These are phyloP conservation scores for Cryptocephalus moraei DNA, from an alignment of 2,888 invertebrate genomes.

Conservation along the genomic window DNA sequence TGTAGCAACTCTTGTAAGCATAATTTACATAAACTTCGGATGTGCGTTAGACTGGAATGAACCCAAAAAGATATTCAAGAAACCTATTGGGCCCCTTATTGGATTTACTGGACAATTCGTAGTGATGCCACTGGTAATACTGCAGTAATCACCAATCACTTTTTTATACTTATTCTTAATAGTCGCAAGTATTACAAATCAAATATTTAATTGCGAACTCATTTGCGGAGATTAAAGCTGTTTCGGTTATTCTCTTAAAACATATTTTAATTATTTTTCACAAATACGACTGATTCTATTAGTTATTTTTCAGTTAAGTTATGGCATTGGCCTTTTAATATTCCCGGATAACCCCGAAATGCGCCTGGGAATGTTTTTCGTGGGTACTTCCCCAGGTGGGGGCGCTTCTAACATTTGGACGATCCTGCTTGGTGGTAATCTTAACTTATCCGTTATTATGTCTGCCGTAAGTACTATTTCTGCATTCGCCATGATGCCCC, in stretches of 20 bases:
- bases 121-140: conserved; percentile 68
- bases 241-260: too few species aligned
- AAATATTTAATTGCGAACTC: too few species aligned
- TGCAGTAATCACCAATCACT: conserved; percentile 17
- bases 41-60: conserved; percentile 71
- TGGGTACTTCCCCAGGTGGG: conserved; percentile 80
- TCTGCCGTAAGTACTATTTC: conserved; percentile 73
- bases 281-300: neutral
- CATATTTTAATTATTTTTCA: too few species aligned
- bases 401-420: conserved; percentile 97
- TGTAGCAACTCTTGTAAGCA: conserved; percentile 62
- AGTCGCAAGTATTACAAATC: too few species aligned
- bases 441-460: conserved; percentile 92
- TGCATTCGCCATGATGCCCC: conserved; percentile 81
- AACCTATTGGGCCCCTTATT: conserved; percentile 67
- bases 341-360: conserved; percentile 59
- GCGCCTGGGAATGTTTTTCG: conserved; percentile 78
- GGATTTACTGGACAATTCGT: conserved; percentile 70
- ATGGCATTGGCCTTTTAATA: conserved; percentile 55
- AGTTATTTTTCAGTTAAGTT: conserved; percentile 50
- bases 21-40: conserved; percentile 83
- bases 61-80: conserved; percentile 53
- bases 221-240: too few species aligned
- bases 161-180: neutral
- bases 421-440: conserved; percentile 78